phyloP scores from a whole-genome alignment of 2,888 invertebrate genomes.

The Nezara viridula region DNA sequence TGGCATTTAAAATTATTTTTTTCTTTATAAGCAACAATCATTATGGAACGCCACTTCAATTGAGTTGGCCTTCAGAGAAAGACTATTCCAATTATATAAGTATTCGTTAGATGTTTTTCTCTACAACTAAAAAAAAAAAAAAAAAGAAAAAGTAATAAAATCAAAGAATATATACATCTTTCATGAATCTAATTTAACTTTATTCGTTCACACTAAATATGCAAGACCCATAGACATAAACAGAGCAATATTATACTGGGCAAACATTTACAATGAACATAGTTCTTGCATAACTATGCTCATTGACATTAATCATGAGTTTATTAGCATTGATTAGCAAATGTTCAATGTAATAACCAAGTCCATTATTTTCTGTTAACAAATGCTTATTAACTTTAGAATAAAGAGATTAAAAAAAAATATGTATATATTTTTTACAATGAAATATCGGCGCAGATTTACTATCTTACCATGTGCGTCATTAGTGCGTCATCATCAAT shows the following conservation, averaged over 20 bases:
- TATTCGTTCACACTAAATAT: neutral
- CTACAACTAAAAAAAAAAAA: neutral
- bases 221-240: neutral
- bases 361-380: neutral
- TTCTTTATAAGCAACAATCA: neutral
- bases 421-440: neutral
- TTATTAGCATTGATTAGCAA: neutral
- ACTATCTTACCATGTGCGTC: neutral
- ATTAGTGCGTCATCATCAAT: constrained; percentile 7
- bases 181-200: neutral
- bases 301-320: neutral
- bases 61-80: neutral
- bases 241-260: neutral
- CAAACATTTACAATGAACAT: neutral
- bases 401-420: neutral
- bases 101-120: neutral
- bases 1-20: neutral
- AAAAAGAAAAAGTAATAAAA: neutral
- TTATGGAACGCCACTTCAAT: neutral
- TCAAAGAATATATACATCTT: neutral
- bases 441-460: constrained; percentile 7
- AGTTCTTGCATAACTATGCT: neutral
- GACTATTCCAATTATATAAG: neutral
- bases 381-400: neutral
- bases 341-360: neutral